Evolutionary conservation across 2,888 invertebrate species (phyloP).

Genomic region (Smittia sp.): DNA sequence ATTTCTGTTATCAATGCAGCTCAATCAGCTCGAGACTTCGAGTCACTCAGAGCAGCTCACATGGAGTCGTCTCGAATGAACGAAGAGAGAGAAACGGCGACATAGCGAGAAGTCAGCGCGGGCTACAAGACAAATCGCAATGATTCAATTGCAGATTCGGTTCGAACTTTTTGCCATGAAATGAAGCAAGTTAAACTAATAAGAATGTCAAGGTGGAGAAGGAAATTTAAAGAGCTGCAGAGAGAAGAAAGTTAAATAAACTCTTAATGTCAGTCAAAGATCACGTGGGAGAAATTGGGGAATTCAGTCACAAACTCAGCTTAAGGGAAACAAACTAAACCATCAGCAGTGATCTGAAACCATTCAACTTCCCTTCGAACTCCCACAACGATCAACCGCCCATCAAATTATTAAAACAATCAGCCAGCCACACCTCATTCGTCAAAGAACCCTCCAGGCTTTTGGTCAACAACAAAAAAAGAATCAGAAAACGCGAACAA

Average conservation of each 20-base stretch:
- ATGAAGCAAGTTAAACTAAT: conserved; percentile 19
- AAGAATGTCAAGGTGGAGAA: conserved; percentile 9
- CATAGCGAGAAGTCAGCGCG: not conserved
- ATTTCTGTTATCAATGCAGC: conserved; percentile 30
- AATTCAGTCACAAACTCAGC: not conserved
- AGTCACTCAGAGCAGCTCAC: not conserved
- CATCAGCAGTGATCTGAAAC: not conserved
- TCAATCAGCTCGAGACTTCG: conserved; percentile 4
- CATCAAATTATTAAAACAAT: not conserved
- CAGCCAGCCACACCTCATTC: not conserved
- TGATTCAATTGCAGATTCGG: conserved; percentile 2
- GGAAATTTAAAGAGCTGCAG: conserved; percentile 12
- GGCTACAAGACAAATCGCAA: conserved; percentile 16
- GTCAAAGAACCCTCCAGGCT: not conserved
- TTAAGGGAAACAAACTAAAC: not conserved
- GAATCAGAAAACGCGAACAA: conserved; percentile 15
- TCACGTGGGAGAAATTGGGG: not conserved
- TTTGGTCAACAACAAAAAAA: conserved; percentile 13
- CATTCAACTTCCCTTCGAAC: too few species aligned
- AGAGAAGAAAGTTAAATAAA: conserved; percentile 5
- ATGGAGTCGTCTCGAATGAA: not conserved
- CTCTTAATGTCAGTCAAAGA: conserved; percentile 20
- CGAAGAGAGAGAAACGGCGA: not conserved
- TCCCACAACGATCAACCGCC: conserved; percentile 2
- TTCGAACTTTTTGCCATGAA: not conserved